Conservation (phyloP, 2,113 vertebrate genomes). For the Diphyllodes magnificus region DNA sequence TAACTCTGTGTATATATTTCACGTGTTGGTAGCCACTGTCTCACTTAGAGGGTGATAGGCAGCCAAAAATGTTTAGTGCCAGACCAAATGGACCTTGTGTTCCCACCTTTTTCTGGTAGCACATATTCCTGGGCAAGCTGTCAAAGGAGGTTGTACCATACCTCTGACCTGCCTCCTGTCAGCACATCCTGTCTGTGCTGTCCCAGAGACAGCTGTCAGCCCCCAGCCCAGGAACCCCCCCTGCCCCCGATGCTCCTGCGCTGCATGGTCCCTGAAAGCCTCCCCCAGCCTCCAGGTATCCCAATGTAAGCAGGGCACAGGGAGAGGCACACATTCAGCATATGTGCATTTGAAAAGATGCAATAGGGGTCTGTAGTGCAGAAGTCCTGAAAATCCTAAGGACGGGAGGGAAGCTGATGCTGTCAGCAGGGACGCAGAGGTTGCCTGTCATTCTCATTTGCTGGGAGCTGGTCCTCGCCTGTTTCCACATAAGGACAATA, state of each 20-base stretch:
- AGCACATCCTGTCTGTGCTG: neutral
- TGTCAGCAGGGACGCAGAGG: neutral
- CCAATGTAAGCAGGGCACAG: neutral
- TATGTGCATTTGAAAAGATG: neutral
- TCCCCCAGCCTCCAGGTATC: neutral
- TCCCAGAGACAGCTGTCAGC: neutral
- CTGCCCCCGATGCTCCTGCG: fast-evolving
- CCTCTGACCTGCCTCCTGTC: neutral
- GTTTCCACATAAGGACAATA: neutral
- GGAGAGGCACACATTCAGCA: neutral
- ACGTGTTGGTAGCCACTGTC: neutral
- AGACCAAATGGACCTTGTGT: neutral
- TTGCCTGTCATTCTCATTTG: neutral
- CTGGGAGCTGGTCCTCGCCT: neutral
- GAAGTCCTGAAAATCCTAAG: neutral
- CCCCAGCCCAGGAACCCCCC: neutral
- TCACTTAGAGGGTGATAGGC: neutral
- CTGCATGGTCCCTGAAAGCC: neutral
- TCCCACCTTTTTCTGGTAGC: neutral
- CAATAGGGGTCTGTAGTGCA: neutral
- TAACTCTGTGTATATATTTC: neutral
- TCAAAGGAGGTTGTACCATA: neutral
- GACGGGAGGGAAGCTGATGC: neutral
- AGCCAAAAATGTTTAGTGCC: neutral
- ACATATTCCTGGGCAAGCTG: neutral